Evolutionary conservation across 2,113 vertebrate species (phyloP).

Genomic region (Oncorhynchus mykiss): DNA sequence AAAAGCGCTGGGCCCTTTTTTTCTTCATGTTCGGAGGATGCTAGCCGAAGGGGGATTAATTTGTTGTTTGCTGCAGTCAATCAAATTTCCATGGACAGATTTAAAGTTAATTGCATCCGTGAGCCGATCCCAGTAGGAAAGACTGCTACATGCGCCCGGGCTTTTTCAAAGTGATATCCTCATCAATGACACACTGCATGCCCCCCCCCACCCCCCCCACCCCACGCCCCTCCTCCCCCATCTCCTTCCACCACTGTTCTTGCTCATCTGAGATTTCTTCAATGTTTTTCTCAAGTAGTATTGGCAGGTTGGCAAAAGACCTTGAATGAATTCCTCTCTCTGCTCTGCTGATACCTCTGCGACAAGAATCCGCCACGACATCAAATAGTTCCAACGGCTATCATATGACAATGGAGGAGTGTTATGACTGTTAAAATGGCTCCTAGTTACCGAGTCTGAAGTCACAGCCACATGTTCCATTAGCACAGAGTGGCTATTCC

Average conservation of each 20-base stretch:
- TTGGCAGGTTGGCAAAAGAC: constrained; percentile 50
- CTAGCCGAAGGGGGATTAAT: constrained; percentile 73
- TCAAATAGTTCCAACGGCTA: background rate
- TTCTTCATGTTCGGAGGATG: constrained; percentile 67
- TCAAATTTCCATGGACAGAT: constrained; percentile 79
- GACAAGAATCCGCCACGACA: constrained; percentile 4
- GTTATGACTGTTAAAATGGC: constrained; percentile 30
- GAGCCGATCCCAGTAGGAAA: constrained; percentile 75
- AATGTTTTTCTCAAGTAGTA: constrained; percentile 45
- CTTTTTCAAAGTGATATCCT: constrained; percentile 73
- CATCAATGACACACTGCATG: constrained; percentile 60
- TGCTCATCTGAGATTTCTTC: constrained; percentile 43
- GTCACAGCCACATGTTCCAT: constrained; percentile 26
- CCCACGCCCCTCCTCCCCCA: background rate
- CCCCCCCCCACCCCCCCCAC: background rate
- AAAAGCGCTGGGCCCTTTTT: background rate
- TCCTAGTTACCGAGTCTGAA: constrained; percentile 22
- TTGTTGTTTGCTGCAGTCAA: constrained; percentile 78
- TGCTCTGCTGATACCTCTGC: constrained; percentile 33
- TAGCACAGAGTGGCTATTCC: background rate
- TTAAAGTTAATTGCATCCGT: constrained; percentile 80
- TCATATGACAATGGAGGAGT: background rate
- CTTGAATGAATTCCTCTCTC: constrained; percentile 47
- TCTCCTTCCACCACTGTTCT: constrained; percentile 1
- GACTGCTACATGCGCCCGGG: constrained; percentile 65